Conservation (phyloP, 2,888 invertebrate genomes). For the Cheilosia variabilis region DNA sequence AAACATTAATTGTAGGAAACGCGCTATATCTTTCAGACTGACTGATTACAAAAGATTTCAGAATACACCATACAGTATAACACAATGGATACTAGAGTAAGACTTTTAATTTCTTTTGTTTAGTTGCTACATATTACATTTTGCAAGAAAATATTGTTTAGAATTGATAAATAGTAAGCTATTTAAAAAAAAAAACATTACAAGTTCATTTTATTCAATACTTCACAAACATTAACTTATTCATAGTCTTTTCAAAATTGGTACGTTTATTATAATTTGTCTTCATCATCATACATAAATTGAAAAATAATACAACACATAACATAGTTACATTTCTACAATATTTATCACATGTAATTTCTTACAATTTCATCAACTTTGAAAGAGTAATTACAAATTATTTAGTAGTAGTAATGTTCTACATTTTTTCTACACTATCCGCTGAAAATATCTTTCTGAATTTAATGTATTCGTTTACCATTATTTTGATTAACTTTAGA, state of each 20-base stretch:
- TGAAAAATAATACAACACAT: conserved; percentile 4
- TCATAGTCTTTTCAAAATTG: conserved; percentile 7
- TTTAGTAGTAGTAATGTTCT: conserved; percentile 28
- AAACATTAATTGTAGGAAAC: conserved; percentile 50
- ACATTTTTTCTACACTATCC: conserved; percentile 11
- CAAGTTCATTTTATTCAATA: conserved; percentile 16
- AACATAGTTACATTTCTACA: conserved; percentile 2
- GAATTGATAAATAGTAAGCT: conserved; percentile 11
- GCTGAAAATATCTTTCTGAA: conserved; percentile 3
- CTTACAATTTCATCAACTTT: conserved; percentile 20
- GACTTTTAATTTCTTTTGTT: conserved; percentile 38
- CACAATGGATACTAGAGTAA: conserved; percentile 48
- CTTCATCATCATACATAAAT: neutral
- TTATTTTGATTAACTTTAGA: conserved; percentile 7
- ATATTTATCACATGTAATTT: conserved; percentile 27
- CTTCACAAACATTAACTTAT: conserved; percentile 1
- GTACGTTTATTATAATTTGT: conserved; percentile 1
- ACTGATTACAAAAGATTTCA: conserved; percentile 61
- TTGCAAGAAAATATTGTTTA: conserved; percentile 28
- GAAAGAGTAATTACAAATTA: conserved; percentile 22
- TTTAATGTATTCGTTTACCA: conserved; percentile 6
- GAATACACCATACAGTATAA: conserved; percentile 58
- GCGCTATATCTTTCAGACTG: conserved; percentile 67
- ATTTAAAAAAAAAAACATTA: neutral
- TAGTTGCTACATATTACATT: conserved; percentile 23